These are phyloP conservation scores for Phylloscopus collybita DNA, from an alignment of 2,797 vertebrate genomes.

Conservation along the genomic window DNA sequence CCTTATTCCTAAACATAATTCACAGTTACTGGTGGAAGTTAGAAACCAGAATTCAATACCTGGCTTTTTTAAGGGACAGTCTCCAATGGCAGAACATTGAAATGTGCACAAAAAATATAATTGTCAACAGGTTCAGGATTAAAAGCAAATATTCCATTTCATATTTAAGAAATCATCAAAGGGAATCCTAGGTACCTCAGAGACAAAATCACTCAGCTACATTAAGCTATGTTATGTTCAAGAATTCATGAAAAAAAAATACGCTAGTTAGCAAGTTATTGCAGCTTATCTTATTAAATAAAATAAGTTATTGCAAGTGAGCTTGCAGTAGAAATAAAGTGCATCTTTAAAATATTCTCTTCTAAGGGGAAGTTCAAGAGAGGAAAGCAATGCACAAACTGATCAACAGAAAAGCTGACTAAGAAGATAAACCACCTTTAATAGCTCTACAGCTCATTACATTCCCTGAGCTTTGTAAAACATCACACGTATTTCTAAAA, in stretches of 20 bases:
- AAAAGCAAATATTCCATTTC: slow-evolving; percentile 19
- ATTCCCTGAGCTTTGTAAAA: not conserved
- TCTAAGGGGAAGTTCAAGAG: not conserved
- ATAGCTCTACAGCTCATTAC: not conserved
- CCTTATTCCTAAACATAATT: not conserved
- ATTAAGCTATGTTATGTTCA: not conserved
- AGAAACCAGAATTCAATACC: not conserved
- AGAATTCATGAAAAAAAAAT: not conserved
- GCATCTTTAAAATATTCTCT: not conserved
- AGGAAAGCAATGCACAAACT: not conserved
- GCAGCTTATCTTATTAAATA: not conserved
- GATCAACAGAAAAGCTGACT: not conserved
- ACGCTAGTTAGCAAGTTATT: not conserved
- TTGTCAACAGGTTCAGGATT: not conserved
- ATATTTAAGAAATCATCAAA: slow-evolving; percentile 20
- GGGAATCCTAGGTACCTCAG: not conserved
- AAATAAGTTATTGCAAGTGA: not conserved
- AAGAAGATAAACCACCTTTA: not conserved
- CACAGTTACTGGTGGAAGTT: not conserved
- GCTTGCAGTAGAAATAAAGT: not conserved
- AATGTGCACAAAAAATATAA: not conserved
- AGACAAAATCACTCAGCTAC: slow-evolving; percentile 22
- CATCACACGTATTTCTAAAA: not conserved
- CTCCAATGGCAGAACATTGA: not conserved
- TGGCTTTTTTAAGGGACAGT: not conserved